phyloP scores from a whole-genome alignment of 2,113 vertebrate species.

The Indicator maculatus region DNA sequence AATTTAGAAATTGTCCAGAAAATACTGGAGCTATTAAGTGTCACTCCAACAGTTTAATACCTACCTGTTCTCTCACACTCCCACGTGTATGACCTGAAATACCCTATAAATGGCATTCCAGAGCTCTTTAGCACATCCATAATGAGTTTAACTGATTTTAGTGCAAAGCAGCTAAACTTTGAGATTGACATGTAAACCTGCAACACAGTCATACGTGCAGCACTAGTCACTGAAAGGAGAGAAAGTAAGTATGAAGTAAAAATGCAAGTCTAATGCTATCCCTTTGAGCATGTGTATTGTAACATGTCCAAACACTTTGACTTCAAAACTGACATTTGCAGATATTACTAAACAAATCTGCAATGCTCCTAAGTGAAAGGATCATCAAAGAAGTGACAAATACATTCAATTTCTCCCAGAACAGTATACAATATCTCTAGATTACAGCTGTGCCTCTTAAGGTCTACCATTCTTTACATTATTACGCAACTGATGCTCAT shows the following conservation, averaged over 20 bases:
- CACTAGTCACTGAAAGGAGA: neutral
- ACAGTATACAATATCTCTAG: neutral
- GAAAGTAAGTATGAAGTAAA: neutral
- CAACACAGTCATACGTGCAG: neutral
- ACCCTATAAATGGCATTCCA: neutral
- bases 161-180: neutral
- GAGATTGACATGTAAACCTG: neutral
- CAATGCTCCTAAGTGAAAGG: neutral
- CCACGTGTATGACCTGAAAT: neutral
- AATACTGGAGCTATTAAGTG: neutral
- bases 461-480: neutral
- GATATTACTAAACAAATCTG: neutral
- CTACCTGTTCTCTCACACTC: neutral
- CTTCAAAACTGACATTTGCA: neutral
- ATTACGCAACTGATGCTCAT: neutral
- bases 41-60: neutral
- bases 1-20: neutral
- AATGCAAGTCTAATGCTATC: neutral
- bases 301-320: neutral
- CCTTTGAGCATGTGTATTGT: neutral
- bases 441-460: neutral
- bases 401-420: neutral
- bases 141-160: neutral
- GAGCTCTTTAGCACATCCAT: neutral
- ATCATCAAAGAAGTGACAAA: neutral